Conservation (phyloP, 2,888 invertebrate genomes). For the Lucinisca nassula region DNA sequence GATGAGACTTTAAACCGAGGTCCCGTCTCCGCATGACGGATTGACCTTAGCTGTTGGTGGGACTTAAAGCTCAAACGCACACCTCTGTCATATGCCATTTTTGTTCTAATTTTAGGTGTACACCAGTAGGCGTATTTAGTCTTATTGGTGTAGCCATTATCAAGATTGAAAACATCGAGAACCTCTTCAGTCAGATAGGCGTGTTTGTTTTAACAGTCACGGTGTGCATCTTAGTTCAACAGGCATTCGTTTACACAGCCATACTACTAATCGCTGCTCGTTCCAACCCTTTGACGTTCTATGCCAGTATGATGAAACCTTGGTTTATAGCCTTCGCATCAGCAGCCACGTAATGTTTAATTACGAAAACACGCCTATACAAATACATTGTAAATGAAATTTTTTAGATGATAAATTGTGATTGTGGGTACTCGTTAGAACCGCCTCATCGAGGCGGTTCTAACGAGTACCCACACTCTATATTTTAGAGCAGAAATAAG, state of each 20-base stretch:
- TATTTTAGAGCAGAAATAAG: too few species aligned
- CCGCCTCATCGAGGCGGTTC: too few species aligned
- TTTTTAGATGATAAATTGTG: too few species aligned
- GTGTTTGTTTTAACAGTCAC: constrained; percentile 74
- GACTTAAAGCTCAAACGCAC: too few species aligned
- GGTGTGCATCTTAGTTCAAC: constrained; percentile 77
- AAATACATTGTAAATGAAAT: too few species aligned
- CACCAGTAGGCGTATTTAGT: constrained; percentile 70
- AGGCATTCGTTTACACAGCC: constrained; percentile 76
- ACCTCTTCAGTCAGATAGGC: constrained; percentile 66
- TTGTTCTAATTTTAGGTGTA: constrained; percentile 52
- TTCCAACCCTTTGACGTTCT: constrained; percentile 76
- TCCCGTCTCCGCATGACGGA: too few species aligned
- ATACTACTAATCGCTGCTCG: constrained; percentile 75
- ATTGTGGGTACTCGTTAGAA: too few species aligned
- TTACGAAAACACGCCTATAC: too few species aligned
- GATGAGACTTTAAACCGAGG: too few species aligned
- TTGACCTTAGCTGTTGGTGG: too few species aligned
- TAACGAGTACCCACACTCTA: too few species aligned
- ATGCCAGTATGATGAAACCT: constrained; percentile 70
- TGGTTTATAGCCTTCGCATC: constrained; percentile 81
- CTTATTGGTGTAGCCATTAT: constrained; percentile 69
- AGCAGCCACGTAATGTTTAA: constrained; percentile 77
- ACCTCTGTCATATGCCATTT: too few species aligned
- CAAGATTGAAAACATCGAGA: constrained; percentile 45